Evolutionary conservation across 2,888 invertebrate genomes (phyloP), one percentile per base, ranked within the genome.

Genomic region (Flabesymbios commensalis): DNA sequence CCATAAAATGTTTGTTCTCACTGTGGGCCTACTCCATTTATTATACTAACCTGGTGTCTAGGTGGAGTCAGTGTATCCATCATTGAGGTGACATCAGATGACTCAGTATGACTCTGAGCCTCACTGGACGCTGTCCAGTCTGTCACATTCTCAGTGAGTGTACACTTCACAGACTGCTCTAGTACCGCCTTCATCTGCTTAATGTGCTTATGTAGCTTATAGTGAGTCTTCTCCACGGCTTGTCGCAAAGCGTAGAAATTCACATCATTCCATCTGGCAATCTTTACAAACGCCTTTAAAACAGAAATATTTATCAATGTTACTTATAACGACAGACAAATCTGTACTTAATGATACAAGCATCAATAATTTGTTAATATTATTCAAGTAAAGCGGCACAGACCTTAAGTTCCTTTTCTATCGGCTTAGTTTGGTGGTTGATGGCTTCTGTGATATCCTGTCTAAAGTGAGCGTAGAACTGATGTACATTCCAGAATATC

Each of bases 201-300:
- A 32, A 93, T 88, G 76, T 90, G 90, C 79, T 94, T 94, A 78
- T 92, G 91, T 10, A 97, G 84, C 24, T 89, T 91, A 66, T 90
- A 89, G 78, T 96, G 95, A 0, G 93, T 90, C 76, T 92, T 93
- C 42, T 91, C 90, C 0, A 94, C 89, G 0, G 93, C 90, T 70
- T 91, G 90, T 72, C 92, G 93, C 57, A 98, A 89, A 33, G 94
- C 90, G 89, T 93, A 96, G 79, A 95, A 94, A 75, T 91, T 97
- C 17, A 93, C 88, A 76, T 99, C 97, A 74, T 90, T 92, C 92
- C 97, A 99, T 41, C 93, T 88, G 54, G 92, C 92, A 17, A 99
- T 96, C 83, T 96, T 95, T 0, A 98, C 91, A 78, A 93, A 94
- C 71, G 95, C 95, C 70, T 84, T 70, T 10, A 19, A 47, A 10